Conservation (phyloP, 1,140 invertebrate genomes). For the Antheraea mylitta region DNA sequence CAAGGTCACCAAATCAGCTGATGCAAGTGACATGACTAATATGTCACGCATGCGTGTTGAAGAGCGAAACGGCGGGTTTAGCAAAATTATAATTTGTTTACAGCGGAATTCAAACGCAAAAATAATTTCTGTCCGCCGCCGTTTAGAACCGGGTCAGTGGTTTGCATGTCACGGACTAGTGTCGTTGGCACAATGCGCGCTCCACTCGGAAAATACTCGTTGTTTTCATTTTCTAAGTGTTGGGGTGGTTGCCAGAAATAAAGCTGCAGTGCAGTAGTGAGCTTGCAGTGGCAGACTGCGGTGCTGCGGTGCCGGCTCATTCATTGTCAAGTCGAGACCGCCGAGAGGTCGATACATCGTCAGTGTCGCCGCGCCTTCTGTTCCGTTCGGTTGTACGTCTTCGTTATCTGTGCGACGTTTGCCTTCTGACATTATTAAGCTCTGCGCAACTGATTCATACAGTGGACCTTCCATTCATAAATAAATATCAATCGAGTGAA, state of each 20-base stretch:
- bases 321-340: slow-evolving; percentile 59
- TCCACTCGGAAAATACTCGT: slow-evolving; percentile 15
- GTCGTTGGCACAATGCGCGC: slow-evolving; percentile 43
- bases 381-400: slow-evolving; percentile 36
- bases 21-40: slow-evolving; percentile 23
- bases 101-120: slow-evolving; percentile 5
- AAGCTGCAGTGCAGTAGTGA: slow-evolving; percentile 70
- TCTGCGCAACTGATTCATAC: slow-evolving; percentile 30
- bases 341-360: slow-evolving; percentile 59
- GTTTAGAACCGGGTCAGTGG: slow-evolving; percentile 27
- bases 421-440: slow-evolving; percentile 20
- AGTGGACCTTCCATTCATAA: slow-evolving; percentile 57
- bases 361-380: slow-evolving; percentile 57
- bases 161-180: slow-evolving; percentile 32
- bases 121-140: slow-evolving; percentile 11
- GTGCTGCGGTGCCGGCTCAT: slow-evolving; percentile 43
- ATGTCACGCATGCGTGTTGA: slow-evolving; percentile 48
- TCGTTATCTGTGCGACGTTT: slow-evolving; percentile 13
- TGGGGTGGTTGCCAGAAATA: slow-evolving; percentile 69
- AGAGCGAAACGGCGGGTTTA: slow-evolving; percentile 11
- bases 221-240: slow-evolving; percentile 36
- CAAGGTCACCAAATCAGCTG: slow-evolving; percentile 52
- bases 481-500: slow-evolving; percentile 37
- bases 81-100: slow-evolving; percentile 8
- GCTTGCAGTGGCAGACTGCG: slow-evolving; percentile 66